phyloP scores from a whole-genome alignment of 1,140 invertebrate species.

The Monomorium pharaonis region DNA sequence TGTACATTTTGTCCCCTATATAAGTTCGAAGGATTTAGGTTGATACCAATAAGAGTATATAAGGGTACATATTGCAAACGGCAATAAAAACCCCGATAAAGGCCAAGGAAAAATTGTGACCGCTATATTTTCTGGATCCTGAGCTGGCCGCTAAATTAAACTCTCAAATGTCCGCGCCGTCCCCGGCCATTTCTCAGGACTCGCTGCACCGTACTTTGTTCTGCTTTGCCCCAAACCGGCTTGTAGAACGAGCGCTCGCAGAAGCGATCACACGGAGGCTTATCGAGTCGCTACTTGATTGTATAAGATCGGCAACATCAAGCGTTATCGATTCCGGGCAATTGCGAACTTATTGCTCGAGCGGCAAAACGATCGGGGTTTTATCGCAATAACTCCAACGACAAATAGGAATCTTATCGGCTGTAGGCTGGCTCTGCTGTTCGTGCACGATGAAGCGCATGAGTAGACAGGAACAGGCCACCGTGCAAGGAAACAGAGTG shows the following conservation, averaged over 20 bases:
- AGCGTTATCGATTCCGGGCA: neutral
- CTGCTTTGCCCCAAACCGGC: constrained; percentile 8
- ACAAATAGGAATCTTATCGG: constrained; percentile 79
- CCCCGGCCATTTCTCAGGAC: constrained; percentile 29
- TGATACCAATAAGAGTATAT: neutral
- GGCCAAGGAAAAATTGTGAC: constrained; percentile 27
- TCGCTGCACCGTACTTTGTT: neutral
- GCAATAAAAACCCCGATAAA: constrained; percentile 44
- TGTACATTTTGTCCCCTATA: neutral
- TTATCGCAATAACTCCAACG: constrained; percentile 56
- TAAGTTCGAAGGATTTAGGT: neutral
- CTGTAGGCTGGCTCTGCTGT: constrained; percentile 59
- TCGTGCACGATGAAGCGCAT: constrained; percentile 29
- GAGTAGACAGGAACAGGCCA: neutral
- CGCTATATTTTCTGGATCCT: constrained; percentile 33
- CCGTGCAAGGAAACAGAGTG: constrained; percentile 16
- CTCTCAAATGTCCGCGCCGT: constrained; percentile 34
- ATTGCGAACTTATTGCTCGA: constrained; percentile 7
- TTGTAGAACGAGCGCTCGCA: neutral
- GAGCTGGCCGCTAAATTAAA: constrained; percentile 35
- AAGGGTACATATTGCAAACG: constrained; percentile 17
- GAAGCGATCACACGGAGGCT: neutral
- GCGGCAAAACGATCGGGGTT: neutral
- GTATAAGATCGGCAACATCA: neutral
- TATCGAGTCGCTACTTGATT: constrained; percentile 44